Evolutionary conservation across 1,140 invertebrate genomes (phyloP), one percentile per base, ranked within the genome.

Genomic region (Drosophila ironensis): DNA sequence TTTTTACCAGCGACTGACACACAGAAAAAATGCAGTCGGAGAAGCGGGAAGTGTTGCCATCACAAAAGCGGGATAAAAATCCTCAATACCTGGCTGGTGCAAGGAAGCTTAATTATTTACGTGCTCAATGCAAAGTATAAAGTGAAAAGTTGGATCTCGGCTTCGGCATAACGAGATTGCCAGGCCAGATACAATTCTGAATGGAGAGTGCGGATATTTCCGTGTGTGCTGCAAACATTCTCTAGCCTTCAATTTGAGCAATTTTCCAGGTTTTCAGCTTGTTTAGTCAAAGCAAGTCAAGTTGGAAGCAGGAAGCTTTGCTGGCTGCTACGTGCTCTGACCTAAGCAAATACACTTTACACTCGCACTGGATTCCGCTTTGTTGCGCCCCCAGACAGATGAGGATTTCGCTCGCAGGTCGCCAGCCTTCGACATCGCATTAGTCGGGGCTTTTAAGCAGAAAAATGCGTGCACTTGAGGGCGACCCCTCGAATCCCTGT

Each of bases 371-470:
- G 50, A 67, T 70, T 86, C 82, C 66, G 78, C 78, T 78, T 73
- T 78, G 78, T 73, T 86, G 73, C 78, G 69, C 54, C 73, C 44
- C 27, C 68, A 82, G 69, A 86, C 80, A 84, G 69, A 70, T 48
- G 59, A 28, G 60, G 50, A 52, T 48, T 67, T 67, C 66, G 70
- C 57, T 68, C 64, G 72, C 68, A 14, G 33, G 33, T 12, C 30
- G 30, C 30, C 30, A 47, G n/a, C 11, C 46, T 71, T 72, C 44
- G 56, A 50, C 48, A 47, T 64, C 66, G 81, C 80, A 87, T 87
- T 86, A 86, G 80, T 87, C 75, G 71, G 60, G 81, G 80, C 80
- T 80, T 87, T 86, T 86, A 86, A 80, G 80, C 80, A 87, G 81
- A 86, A 87, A 86, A 86, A 87, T 86, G 80, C 81, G 80, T 86